phyloP scores from a whole-genome alignment of 2,888 invertebrate genomes.

The Drosophila imparisetae region DNA sequence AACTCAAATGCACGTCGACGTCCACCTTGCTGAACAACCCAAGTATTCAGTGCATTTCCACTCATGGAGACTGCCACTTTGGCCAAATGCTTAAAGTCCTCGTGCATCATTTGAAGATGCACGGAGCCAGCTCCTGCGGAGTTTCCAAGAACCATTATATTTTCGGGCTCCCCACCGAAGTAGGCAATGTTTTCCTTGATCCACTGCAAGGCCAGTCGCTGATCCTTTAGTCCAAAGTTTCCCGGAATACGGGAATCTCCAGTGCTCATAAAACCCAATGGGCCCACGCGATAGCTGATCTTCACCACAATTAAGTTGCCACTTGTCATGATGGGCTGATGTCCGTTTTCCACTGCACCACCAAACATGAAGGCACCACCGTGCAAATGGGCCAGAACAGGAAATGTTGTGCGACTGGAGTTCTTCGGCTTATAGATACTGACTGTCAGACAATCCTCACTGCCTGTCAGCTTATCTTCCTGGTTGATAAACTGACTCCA shows the following conservation, averaged over 20 bases:
- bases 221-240: slow-evolving; percentile 61
- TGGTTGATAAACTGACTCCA: slow-evolving; percentile 85
- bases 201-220: slow-evolving; percentile 58
- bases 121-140: slow-evolving; percentile 91
- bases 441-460: slow-evolving; percentile 89
- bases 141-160: slow-evolving; percentile 88
- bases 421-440: slow-evolving; percentile 87
- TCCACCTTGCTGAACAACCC: slow-evolving; percentile 86
- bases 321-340: slow-evolving; percentile 87
- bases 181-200: slow-evolving; percentile 82
- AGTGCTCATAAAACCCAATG: slow-evolving; percentile 90
- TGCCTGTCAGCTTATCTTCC: slow-evolving; percentile 84
- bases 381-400: slow-evolving; percentile 89
- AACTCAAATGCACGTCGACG: slow-evolving; percentile 87
- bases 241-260: slow-evolving; percentile 88
- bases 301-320: slow-evolving; percentile 88
- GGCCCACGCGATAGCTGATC: slow-evolving; percentile 90
- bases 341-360: slow-evolving; percentile 84
- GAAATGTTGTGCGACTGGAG: slow-evolving; percentile 80
- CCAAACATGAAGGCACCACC: slow-evolving; percentile 91
- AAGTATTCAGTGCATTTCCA: slow-evolving; percentile 88
- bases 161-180: slow-evolving; percentile 85
- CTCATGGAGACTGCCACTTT: slow-evolving; percentile 86
- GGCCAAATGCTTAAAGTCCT: slow-evolving; percentile 73
- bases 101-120: slow-evolving; percentile 89